phyloP scores from a whole-genome alignment of 2,113 vertebrate species.

The Pseudopipra pipra region DNA sequence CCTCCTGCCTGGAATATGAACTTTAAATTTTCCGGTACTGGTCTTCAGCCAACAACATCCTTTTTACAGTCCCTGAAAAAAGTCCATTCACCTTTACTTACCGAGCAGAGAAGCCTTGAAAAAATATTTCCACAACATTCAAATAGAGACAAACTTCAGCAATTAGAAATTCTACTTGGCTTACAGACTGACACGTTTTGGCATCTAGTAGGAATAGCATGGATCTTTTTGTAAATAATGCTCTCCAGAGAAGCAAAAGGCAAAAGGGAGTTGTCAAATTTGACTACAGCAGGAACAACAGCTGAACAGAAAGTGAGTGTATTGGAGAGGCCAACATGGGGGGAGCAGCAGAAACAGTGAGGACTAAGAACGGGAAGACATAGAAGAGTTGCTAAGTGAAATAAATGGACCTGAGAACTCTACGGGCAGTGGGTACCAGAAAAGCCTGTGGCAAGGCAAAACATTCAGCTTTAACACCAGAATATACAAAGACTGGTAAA shows the following conservation, averaged over 20 bases:
- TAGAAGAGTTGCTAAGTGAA: neutral
- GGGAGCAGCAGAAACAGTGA: neutral
- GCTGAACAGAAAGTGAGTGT: neutral
- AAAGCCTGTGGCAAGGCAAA: neutral
- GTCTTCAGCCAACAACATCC: neutral
- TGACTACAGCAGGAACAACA: neutral
- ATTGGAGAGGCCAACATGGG: neutral
- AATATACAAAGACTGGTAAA: neutral
- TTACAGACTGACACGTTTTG: neutral
- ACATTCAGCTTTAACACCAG: neutral
- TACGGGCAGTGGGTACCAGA: neutral
- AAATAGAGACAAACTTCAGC: neutral
- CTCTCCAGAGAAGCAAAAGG: neutral
- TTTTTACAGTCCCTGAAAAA: neutral
- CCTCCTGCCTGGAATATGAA: neutral
- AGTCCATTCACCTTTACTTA: neutral
- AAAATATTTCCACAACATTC: neutral
- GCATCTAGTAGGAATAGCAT: neutral
- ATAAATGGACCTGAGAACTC: neutral
- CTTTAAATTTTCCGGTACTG: neutral
- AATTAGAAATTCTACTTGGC: neutral
- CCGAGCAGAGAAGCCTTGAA: neutral
- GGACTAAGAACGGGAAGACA: neutral
- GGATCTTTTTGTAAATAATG: neutral
- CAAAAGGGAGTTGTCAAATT: neutral